Conservation (phyloP, 2,797 vertebrate genomes). For the Diplodus puntazzo region DNA sequence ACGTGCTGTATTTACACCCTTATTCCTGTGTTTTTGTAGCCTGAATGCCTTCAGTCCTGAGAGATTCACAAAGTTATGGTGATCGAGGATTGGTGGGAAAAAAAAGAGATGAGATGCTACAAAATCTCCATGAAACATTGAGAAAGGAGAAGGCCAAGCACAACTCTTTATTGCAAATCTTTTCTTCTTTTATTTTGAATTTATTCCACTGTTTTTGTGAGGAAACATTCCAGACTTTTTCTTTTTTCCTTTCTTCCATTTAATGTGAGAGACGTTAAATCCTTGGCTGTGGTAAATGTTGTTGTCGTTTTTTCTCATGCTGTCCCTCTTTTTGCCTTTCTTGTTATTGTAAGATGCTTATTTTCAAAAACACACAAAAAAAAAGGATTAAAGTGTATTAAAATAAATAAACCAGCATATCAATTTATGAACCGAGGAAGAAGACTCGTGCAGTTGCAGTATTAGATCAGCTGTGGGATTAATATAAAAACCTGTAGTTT, state of each 20-base stretch:
- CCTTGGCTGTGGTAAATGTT: constrained; percentile 75
- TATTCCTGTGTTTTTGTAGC: constrained; percentile 56
- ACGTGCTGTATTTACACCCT: constrained; percentile 25
- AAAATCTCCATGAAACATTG: constrained; percentile 41
- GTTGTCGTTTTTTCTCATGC: constrained; percentile 52
- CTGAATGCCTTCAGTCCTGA: constrained; percentile 67
- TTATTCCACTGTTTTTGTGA: constrained; percentile 65
- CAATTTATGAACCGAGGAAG: constrained; percentile 69
- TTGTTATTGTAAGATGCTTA: constrained; percentile 73
- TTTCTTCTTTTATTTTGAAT: constrained; percentile 51
- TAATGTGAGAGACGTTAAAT: constrained; percentile 66
- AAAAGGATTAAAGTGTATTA: constrained; percentile 55
- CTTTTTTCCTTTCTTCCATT: constrained; percentile 47
- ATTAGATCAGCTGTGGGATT: constrained; percentile 35
- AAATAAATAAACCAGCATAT: constrained; percentile 75
- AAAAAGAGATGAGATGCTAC: constrained; percentile 35
- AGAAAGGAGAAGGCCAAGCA: constrained; percentile 74
- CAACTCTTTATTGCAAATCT: constrained; percentile 69
- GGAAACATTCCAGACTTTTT: constrained; percentile 72
- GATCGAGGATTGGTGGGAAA: not conserved
- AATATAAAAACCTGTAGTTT: constrained; percentile 17
- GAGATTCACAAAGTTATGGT: constrained; percentile 31
- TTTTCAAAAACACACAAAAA: constrained; percentile 53
- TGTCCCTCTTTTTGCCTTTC: constrained; percentile 73
- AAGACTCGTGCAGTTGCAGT: constrained; percentile 51